phyloP scores from a whole-genome alignment of 2,113 vertebrate species.

The Morone chrysops region DNA sequence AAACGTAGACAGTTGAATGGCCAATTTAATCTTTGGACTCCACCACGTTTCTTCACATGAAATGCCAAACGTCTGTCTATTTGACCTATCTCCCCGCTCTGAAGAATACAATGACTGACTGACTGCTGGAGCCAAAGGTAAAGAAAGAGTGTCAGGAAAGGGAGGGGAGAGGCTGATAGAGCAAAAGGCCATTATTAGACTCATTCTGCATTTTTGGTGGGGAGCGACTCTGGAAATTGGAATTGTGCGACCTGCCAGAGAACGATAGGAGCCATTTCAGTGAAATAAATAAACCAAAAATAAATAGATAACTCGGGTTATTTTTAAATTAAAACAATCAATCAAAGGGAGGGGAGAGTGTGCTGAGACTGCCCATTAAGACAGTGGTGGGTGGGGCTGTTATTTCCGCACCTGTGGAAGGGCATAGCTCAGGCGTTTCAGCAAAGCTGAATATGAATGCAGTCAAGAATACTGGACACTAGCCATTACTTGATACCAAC shows the following conservation, averaged over 20 bases:
- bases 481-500: slow-evolving; percentile 43
- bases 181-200: slow-evolving; percentile 66
- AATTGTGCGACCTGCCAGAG: slow-evolving; percentile 66
- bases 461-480: slow-evolving; percentile 21
- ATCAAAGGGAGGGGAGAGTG: slow-evolving; percentile 66
- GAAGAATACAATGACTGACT: slow-evolving; percentile 65
- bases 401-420: slow-evolving; percentile 68
- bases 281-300: slow-evolving; percentile 73
- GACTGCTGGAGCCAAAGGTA: slow-evolving; percentile 59
- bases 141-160: slow-evolving; percentile 46
- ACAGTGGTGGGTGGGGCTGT: slow-evolving; percentile 54
- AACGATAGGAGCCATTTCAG: slow-evolving; percentile 70
- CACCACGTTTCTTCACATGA: slow-evolving; percentile 60
- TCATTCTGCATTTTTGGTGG: slow-evolving; percentile 67
- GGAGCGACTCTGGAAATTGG: slow-evolving; percentile 69
- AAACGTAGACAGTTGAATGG: slow-evolving; percentile 45
- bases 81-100: slow-evolving; percentile 60
- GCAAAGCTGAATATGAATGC: slow-evolving; percentile 56
- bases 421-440: slow-evolving; percentile 46
- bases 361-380: slow-evolving; percentile 62
- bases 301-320: slow-evolving; percentile 73
- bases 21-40: slow-evolving; percentile 52
- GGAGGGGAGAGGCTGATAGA: slow-evolving; percentile 42
- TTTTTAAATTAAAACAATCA: slow-evolving; percentile 83
- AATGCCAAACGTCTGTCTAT: slow-evolving; percentile 68